A percentile compares a stretch with the other conserved stretches of the same genome.
Evolutionary conservation across 2,888 invertebrate genomes (phyloP).

Genomic region (Xanthorhoe designata): DNA sequence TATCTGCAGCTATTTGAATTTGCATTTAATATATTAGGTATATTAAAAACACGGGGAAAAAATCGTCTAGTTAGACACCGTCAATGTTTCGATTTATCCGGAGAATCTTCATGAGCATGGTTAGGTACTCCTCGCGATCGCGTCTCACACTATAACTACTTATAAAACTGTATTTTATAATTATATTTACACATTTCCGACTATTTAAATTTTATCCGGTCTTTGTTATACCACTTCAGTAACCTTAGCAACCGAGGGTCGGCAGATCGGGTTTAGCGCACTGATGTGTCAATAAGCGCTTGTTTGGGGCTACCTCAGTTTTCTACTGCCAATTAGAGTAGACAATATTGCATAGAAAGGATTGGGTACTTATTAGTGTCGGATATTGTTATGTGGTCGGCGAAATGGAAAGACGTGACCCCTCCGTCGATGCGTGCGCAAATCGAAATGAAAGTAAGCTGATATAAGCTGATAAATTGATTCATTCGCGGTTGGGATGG

Average conservation of each 20-base stretch:
- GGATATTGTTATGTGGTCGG: slow-evolving; percentile 77
- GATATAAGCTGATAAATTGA: slow-evolving; percentile 37
- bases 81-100: too few relatives aligned
- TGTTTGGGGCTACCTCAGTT: slow-evolving; percentile 79
- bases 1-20: too few relatives aligned
- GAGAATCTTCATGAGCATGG: too few relatives aligned
- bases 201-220: slow-evolving; percentile 7
- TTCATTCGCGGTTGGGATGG: slow-evolving; percentile 25
- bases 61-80: too few relatives aligned
- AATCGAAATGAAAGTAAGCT: slow-evolving; percentile 40
- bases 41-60: too few relatives aligned
- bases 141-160: too few relatives aligned
- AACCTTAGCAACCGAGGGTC: slow-evolving; percentile 33
- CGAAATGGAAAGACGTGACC: slow-evolving; percentile 60
- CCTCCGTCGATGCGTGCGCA: slow-evolving; percentile 41
- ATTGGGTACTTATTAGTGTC: slow-evolving; percentile 80
- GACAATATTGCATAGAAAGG: slow-evolving; percentile 79
- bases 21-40: too few relatives aligned
- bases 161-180: too few relatives aligned
- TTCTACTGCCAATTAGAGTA: slow-evolving; percentile 83
- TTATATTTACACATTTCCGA: slow-evolving; percentile 4
- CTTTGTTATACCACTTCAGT: slow-evolving; percentile 8
- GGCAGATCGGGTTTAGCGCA: slow-evolving; percentile 50
- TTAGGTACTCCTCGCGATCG: too few relatives aligned
- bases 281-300: slow-evolving; percentile 78